These are phyloP conservation scores for Albula glossodonta DNA, from an alignment of 2,113 vertebrate genomes.

Conservation along the genomic window DNA sequence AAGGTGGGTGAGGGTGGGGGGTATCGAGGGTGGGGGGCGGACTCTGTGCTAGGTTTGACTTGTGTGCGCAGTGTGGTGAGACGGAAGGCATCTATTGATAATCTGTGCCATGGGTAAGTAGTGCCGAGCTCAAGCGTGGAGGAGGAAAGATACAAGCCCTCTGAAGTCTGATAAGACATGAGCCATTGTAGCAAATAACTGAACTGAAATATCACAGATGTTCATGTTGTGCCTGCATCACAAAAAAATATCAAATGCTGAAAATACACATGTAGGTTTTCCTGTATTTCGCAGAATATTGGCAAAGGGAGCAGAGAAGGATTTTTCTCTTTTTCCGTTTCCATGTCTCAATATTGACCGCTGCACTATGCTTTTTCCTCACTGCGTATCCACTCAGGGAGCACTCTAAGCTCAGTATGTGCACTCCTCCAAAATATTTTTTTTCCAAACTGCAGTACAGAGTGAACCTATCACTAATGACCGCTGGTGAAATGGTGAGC, in stretches of 20 bases:
- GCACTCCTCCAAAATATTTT: too few species aligned
- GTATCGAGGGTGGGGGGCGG: not conserved
- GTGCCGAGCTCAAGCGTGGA: not conserved
- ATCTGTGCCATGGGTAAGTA: conserved; percentile 2
- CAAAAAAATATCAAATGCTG: not conserved
- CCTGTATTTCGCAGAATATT: too few species aligned
- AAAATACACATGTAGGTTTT: too few species aligned
- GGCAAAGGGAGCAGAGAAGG: too few species aligned
- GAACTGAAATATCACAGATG: not conserved
- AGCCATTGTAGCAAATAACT: conserved; percentile 11
- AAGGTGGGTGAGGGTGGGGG: not conserved
- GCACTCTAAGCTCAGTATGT: too few species aligned
- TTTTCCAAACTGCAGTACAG: too few species aligned
- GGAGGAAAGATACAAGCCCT: conserved; percentile 4
- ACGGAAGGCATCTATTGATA: not conserved
- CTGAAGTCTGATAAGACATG: not conserved
- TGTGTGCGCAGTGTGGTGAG: not conserved
- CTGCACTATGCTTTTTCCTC: too few species aligned
- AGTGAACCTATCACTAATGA: too few species aligned
- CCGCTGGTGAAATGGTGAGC: too few species aligned
- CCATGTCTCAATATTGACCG: too few species aligned
- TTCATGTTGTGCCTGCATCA: not conserved
- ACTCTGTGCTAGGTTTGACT: not conserved
- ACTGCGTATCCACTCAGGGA: too few species aligned
- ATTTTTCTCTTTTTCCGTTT: too few species aligned